These are phyloP conservation scores for Menura novaehollandiae DNA, from an alignment of 2,113 vertebrate genomes.

Conservation along the genomic window DNA sequence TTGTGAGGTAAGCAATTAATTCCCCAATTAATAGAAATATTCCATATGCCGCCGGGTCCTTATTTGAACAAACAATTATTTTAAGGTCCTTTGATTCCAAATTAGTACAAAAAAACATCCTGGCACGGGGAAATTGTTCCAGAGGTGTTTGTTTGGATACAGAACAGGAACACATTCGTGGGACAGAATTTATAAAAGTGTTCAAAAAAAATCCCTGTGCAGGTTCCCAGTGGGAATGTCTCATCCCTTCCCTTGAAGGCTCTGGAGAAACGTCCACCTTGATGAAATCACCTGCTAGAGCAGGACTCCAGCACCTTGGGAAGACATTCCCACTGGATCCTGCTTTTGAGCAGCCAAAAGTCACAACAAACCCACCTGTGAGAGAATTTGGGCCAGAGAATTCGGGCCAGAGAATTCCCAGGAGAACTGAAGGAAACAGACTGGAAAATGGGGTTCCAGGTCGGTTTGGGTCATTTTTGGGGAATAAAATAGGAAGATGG, in stretches of 20 bases:
- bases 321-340: accelerated
- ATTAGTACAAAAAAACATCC: not conserved
- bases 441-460: not conserved
- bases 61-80: constrained; percentile 24
- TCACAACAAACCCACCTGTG: not conserved
- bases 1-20: constrained; percentile 11
- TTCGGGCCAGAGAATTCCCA: not conserved
- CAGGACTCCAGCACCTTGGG: not conserved
- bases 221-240: accelerated
- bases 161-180: accelerated
- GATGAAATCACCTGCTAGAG: not conserved
- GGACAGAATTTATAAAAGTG: not conserved
- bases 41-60: not conserved
- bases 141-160: not conserved
- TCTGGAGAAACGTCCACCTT: not conserved
- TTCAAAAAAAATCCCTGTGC: accelerated
- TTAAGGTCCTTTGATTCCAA: constrained; percentile 16
- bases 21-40: constrained; percentile 23
- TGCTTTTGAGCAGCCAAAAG: not conserved
- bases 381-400: not conserved
- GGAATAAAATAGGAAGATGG: not conserved
- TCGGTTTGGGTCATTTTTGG: accelerated
- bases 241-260: not conserved
- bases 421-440: not conserved
- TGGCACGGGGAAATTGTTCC: not conserved